Evolutionary conservation across 92 coral and sea anemone species (phyloP), one percentile per base, ranked within the genome.

Genomic region (Micromussa lordhowensis): DNA sequence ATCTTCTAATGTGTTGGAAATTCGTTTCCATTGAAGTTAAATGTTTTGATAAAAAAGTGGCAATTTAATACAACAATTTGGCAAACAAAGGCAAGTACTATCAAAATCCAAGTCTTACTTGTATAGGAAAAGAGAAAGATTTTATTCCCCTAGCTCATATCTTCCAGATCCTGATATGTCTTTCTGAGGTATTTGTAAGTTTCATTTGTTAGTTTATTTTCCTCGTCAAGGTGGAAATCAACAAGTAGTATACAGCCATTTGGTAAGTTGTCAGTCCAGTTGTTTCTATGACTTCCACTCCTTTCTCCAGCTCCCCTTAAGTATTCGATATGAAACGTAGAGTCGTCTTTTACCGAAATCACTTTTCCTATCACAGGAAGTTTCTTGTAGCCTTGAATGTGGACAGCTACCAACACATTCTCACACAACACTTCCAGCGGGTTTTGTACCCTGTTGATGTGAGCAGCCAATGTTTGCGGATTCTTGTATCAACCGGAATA

Each of bases 271-370:
- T 78, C 85, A 0, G 18, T 69, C 78, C 84, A 89, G 0, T 32
- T 26, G 31, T 9, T 63, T 36, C 84, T 72, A 78, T 4, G 85
- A 55, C 28, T 68, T 61, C 92, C 92, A 83, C 19, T 81, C 54
- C 18, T 34, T 89, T 32, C 63, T 89, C 72, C 75, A 89, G 2
- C 72, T 36, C 92, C 91, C 31, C 77, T 78, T 88, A 75, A 68
- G 69, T 83, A 83, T 26, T 77, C 68, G 4, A 89, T 0, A 5
- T 17, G 14, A 29, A 75, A 49, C 11, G 15, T 40, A 19, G 64
- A 58, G 14, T 78, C 81, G 0, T 78, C 79, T 0, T 59, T 5
- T 0, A 89, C 68, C 53, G 35, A 2, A 11, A 3, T 84, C 3
- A 84, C 86, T 24, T 54, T 78, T 3, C 89, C 85, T 61, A 78